Conservation (phyloP, 2,797 vertebrate genomes). For the Buphagus erythrorhynchus region DNA sequence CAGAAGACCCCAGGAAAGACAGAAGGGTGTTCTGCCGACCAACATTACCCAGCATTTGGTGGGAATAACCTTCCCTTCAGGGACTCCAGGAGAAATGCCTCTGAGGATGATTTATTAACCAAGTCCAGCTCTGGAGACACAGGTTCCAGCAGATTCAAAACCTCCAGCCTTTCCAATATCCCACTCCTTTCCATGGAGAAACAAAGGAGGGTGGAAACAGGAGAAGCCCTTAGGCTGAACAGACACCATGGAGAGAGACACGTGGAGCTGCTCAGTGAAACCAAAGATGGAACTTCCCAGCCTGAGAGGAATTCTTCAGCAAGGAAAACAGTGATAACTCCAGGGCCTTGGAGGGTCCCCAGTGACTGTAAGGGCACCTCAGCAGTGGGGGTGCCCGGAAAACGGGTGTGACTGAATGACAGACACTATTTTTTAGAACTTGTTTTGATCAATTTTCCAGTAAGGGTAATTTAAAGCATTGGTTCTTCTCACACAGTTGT, state of each 20-base stretch:
- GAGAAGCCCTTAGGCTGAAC: slow-evolving; percentile 43
- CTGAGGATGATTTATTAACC: slow-evolving; percentile 54
- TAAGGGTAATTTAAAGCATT: not conserved
- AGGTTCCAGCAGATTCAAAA: slow-evolving; percentile 46
- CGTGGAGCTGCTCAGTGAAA: slow-evolving; percentile 65
- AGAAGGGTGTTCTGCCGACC: slow-evolving; percentile 57
- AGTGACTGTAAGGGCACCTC: slow-evolving; percentile 80
- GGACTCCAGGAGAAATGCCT: slow-evolving; percentile 66
- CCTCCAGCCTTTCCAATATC: slow-evolving; percentile 51
- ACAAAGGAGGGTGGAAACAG: slow-evolving; percentile 67
- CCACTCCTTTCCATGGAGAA: slow-evolving; percentile 30
- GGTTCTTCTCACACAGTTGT: not conserved
- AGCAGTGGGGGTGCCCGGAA: slow-evolving; percentile 26
- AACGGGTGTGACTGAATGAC: slow-evolving; percentile 56
- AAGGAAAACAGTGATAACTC: slow-evolving; percentile 85
- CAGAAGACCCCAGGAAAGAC: slow-evolving; percentile 56
- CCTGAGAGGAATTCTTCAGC: slow-evolving; percentile 72
- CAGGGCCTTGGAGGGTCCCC: slow-evolving; percentile 96
- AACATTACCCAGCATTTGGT: not conserved
- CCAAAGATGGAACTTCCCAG: slow-evolving; percentile 68
- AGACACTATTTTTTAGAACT: not conserved
- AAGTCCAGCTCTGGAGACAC: slow-evolving; percentile 37
- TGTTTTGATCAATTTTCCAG: not conserved
- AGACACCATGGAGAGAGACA: slow-evolving; percentile 42
- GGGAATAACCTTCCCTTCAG: slow-evolving; percentile 2